Evolutionary conservation across 2,888 invertebrate genomes (phyloP).

Genomic region (Chrysina gloriosa): DNA sequence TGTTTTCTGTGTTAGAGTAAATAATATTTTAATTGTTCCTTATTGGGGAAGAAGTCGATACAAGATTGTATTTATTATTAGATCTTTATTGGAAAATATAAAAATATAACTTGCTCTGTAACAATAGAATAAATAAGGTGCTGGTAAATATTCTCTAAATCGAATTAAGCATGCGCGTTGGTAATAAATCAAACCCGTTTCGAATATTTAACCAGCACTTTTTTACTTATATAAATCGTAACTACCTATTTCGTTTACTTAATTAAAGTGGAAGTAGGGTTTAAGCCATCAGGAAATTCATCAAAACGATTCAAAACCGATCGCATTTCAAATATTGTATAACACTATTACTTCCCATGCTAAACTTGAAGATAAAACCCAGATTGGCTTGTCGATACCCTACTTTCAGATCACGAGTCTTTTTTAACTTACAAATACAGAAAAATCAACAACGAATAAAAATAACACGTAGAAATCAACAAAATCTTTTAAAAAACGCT

Average conservation of each 20-base stretch:
- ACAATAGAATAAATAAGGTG: constrained; percentile 15
- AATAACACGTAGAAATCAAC: constrained; percentile 1
- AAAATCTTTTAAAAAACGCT: too few species aligned
- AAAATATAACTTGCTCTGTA: constrained; percentile 21
- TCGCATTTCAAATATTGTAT: neutral
- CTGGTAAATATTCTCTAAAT: constrained; percentile 18
- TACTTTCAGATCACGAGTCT: constrained; percentile 5
- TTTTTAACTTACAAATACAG: neutral
- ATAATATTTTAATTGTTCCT: too few species aligned
- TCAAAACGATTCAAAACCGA: neutral
- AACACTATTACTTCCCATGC: neutral
- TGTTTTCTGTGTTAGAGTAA: too few species aligned
- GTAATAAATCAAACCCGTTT: neutral
- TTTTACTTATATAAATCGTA: neutral
- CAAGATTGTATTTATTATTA: too few species aligned
- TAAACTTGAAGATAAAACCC: neutral
- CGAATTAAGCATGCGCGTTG: neutral
- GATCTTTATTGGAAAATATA: constrained; percentile 10
- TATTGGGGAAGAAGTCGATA: too few species aligned
- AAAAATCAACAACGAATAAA: neutral
- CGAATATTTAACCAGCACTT: neutral
- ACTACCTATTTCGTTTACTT: neutral
- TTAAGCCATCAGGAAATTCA: neutral
- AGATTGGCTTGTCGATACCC: neutral
- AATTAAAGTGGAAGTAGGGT: neutral